Evolutionary conservation across 2,888 invertebrate species (phyloP), one percentile per base, ranked within the genome.

Genomic region (Lagria hirta): DNA sequence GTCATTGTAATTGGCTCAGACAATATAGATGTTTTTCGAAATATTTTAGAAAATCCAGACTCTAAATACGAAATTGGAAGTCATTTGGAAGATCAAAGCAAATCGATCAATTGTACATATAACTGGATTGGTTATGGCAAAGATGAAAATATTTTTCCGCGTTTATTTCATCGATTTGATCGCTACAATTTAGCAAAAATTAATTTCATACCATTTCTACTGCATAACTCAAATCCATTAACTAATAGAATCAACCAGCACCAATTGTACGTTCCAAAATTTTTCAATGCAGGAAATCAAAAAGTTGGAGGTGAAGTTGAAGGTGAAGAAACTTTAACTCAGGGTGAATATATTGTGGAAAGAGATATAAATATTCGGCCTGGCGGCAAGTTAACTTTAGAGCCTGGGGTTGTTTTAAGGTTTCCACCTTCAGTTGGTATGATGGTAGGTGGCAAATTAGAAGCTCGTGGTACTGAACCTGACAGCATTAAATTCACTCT

Each of bases 61-160:
- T 94, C 97, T 0, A 81, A 82, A 37, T 96, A 94, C 66, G 98
- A 99, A 75, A 85, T 99, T 28, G 95, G 95, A 0, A 95, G 96
- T 0, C 97, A 98, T 62, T 77, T 97, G 10, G 86, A 88, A 62
- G 95, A 97, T 66, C 97, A 96, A 66, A 94, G 95, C 61, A 87
- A 90, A 74, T 75, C 82, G 10, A 85, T 99, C n/a, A 91, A 96
- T 66, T 96, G 94, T 55, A 88, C 92, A 0, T 89, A 81, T 65
- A 99, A 99, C 66, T 98, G 94, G 89, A 80, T 98, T 58, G 94
- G 96, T 3, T 82, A 75, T 49, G 77, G 79, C 0, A 81, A 80
- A 44, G 88, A 88, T 64, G 81, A 83, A 51, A 80, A 80, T 61
- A 84, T 92, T 14, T 86, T 85, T 54, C 78, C 81, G 12, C 75